Percentiles rank a stretch among this genome's conserved stretches.
Conservation (phyloP, 2,113 vertebrate genomes). For the Misgurnus anguillicaudatus region DNA sequence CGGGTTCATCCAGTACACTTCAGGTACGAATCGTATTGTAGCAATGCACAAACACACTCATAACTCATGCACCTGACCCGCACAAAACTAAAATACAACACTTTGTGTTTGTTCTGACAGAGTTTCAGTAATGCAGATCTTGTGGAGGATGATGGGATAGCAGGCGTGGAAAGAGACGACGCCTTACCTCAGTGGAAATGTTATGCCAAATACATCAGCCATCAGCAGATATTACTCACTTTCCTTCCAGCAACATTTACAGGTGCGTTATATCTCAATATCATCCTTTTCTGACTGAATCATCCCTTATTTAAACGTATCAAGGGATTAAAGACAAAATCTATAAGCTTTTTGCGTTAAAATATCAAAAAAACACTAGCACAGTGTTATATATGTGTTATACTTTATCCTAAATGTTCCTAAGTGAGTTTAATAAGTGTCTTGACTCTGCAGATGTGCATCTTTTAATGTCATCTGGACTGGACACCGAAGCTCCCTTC, state of each 20-base stretch:
- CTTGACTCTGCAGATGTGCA: constrained; percentile 78
- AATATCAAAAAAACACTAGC: too few species aligned
- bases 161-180: constrained; percentile 53
- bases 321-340: neutral
- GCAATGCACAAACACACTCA: too few species aligned
- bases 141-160: constrained; percentile 76
- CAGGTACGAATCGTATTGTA: too few species aligned
- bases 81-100: neutral
- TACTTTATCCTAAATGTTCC: too few species aligned
- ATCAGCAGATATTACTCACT: constrained; percentile 90
- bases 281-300: neutral
- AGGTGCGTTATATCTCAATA: constrained; percentile 69
- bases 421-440: neutral
- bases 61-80: too few species aligned
- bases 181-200: constrained; percentile 86
- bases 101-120: constrained; percentile 64
- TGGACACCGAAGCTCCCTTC: constrained; percentile 72
- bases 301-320: neutral
- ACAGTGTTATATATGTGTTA: too few species aligned
- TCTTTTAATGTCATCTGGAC: constrained; percentile 75
- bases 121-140: constrained; percentile 79
- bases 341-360: too few species aligned
- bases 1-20: constrained; percentile 81
- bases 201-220: constrained; percentile 85
- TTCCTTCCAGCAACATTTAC: constrained; percentile 88